Evolutionary conservation across 1,140 invertebrate species (phyloP), one percentile per base, ranked within the genome.

Genomic region (Eulimnadia texana): DNA sequence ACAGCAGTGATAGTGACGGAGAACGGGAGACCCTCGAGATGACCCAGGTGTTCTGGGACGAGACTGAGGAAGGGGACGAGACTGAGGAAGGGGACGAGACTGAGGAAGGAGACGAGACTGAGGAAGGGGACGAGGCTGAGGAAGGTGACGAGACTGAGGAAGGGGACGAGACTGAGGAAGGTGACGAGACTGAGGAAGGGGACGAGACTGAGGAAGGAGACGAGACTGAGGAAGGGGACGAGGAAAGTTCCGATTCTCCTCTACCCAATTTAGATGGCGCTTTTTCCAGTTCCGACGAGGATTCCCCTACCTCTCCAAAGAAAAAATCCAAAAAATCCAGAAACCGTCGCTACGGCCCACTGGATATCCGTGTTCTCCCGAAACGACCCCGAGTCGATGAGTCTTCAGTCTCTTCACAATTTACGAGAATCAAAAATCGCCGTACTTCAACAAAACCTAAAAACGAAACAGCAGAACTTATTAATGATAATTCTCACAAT

Each of bases 1-100:
- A 42, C 6, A 42, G 63, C 28, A 63, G 65, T 62, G 64, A 65
- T 49, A 53, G 64, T 64, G 67, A 66, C 24, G 67, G 69, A 16
- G 68, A 67, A 19, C 50, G 65, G 3, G 62, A 67, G 63, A 68
- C 61, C 19, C 60, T 69, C 60, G 67, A 72, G 64, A 70, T 74
- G 69, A 68, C 72, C 50, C 70, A 73, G 61, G 63, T 24, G 25
- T 51, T 72, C 22, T 64, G 66, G 62, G 64, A 65, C 16, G 63
- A 62, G 22, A 62, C 65, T 20, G 66, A 65, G n/a, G 63, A 66
- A 25, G 56, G 62, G 25, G 59, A 55, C 6, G 67, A 72, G 28
- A 42, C 27, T 27, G 50, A 61, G 51, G 25, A 27, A 0, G 60
- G 33, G 20, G 59, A 55, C 6, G 67, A 72, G 28, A 42, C 27